A percentile compares a stretch with the other conserved stretches of the same genome.
These are phyloP conservation scores for Synanthedon formicaeformis DNA, from an alignment of 2,888 invertebrate genomes.

Conservation along the genomic window DNA sequence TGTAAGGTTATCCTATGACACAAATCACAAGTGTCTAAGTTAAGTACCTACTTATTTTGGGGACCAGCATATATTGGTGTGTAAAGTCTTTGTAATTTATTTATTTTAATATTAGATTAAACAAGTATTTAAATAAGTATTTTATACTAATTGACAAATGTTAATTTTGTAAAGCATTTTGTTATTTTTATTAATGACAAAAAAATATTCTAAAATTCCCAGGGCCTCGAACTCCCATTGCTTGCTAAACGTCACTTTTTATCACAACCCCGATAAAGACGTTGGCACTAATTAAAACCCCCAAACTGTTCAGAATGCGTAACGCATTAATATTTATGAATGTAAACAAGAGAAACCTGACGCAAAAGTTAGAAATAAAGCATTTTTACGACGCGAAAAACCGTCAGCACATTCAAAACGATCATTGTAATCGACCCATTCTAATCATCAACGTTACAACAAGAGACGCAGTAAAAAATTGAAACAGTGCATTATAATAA, in stretches of 20 bases:
- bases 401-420: constrained; percentile 14
- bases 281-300: constrained; percentile 44
- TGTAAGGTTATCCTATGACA: no score
- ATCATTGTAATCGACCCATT: constrained; percentile 15
- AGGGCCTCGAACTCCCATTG: no score
- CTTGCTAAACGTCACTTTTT: constrained; percentile 32
- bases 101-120: no score
- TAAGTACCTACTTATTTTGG: no score
- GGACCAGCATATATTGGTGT: no score
- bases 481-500: constrained; percentile 32
- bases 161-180: no score
- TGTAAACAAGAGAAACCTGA: constrained; percentile 8
- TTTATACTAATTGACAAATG: no score
- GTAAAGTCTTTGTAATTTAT: no score
- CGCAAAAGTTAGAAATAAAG: constrained; percentile 5
- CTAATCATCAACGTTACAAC: constrained; percentile 1
- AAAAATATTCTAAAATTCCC: no score
- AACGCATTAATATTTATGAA: constrained; percentile 37
- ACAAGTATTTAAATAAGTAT: no score
- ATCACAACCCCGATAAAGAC: constrained; percentile 43
- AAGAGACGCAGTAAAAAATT: constrained; percentile 12
- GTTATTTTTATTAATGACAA: no score
- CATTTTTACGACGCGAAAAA: constrained; percentile 17
- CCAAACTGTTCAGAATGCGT: constrained; percentile 27
- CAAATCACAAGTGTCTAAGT: no score